Conservation (phyloP, 1,140 invertebrate genomes). For the Eumaeus atala region DNA sequence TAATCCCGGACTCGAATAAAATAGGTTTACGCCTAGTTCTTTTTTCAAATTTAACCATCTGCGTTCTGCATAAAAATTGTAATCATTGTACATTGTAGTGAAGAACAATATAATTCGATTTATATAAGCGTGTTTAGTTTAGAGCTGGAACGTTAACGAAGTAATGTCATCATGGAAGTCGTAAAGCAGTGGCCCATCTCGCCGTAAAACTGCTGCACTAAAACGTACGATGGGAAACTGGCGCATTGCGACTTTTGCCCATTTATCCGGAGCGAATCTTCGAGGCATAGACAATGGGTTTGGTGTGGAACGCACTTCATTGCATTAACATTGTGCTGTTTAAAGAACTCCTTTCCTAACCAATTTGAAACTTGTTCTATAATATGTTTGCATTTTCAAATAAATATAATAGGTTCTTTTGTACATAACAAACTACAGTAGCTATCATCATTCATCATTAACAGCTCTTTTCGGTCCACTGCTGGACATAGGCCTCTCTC, state of each 20-base stretch:
- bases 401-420: no score
- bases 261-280: neutral
- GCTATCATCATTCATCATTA: no score
- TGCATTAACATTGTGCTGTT: neutral
- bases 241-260: conserved; percentile 14
- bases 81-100: neutral
- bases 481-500: no score
- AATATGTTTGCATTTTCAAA: no score
- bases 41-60: no score
- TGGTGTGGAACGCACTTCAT: neutral
- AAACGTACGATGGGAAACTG: conserved; percentile 16
- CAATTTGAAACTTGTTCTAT: no score
- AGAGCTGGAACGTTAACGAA: conserved; percentile 15
- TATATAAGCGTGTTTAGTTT: conserved; percentile 12
- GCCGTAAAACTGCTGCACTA: conserved; percentile 16
- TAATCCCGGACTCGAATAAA: no score
- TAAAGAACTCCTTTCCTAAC: no score
- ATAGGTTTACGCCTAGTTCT: no score
- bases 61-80: neutral
- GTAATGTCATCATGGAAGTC: conserved; percentile 17
- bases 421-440: no score
- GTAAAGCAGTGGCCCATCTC: conserved; percentile 15
- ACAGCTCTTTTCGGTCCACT: no score
- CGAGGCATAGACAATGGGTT: neutral
- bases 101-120: conserved; percentile 15